A percentile compares a stretch with the other conserved stretches of the same genome.
These are phyloP conservation scores for Xerus rutilus DNA, from an alignment of 2,797 vertebrate species.

Conservation along the genomic window DNA sequence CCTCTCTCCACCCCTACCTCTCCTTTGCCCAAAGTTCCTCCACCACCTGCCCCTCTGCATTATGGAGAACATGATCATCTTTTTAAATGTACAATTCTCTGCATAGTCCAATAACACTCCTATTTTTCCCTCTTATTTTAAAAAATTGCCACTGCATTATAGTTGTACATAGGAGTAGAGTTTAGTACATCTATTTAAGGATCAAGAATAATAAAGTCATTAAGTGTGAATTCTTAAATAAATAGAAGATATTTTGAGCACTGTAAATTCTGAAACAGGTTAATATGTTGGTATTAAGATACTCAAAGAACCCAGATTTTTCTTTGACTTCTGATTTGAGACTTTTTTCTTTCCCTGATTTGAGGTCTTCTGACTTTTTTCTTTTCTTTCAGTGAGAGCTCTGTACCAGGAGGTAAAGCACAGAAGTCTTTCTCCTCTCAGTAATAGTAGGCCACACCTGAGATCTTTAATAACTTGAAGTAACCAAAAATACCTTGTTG, in stretches of 20 bases:
- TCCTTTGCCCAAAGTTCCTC: no score
- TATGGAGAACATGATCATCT: not conserved
- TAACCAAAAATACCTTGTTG: not conserved
- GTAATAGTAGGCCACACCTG: not conserved
- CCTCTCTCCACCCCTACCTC: no score
- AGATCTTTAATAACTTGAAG: not conserved
- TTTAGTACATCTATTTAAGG: not conserved
- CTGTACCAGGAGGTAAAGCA: not conserved
- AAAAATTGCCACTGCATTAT: no score
- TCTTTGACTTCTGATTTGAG: not conserved
- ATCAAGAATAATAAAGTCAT: conserved; percentile 20
- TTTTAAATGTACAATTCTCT: not conserved
- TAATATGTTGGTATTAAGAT: not conserved
- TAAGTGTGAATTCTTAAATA: not conserved
- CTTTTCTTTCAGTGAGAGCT: not conserved
- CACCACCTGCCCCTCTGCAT: no score
- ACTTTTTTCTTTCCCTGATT: not conserved
- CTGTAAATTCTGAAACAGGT: not conserved
- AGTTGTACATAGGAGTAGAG: no score
- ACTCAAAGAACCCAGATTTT: not conserved
- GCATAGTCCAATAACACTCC: not conserved
- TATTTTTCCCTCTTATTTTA: not conserved
- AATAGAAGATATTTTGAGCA: no score
- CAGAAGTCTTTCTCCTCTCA: not conserved
- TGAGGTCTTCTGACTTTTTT: not conserved